Conservation (phyloP, 2,113 vertebrate genomes). For the Bettongia penicillata region DNA sequence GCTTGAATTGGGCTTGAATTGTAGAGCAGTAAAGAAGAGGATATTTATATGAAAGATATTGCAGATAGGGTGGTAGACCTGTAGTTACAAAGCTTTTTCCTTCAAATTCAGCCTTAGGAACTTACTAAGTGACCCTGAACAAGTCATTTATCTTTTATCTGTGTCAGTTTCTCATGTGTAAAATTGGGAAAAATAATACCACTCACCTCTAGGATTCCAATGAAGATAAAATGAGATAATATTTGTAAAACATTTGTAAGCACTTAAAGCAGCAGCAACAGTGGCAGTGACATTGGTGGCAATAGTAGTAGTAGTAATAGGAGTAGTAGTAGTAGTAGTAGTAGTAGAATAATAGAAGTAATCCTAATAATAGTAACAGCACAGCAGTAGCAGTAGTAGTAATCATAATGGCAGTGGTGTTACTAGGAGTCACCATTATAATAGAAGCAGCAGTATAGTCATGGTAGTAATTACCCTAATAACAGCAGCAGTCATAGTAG, state of each 20-base stretch:
- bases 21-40: not conserved
- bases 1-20: not conserved
- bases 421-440: no score
- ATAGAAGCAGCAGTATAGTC: no score
- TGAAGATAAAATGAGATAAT: not conserved
- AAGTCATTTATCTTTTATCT: not conserved
- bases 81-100: not conserved
- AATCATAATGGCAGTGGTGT: no score
- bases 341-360: not conserved
- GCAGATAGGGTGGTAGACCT: not conserved
- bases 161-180: not conserved
- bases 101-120: not conserved
- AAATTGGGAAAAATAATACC: not conserved
- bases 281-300: no score
- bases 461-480: no score
- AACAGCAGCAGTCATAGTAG: no score
- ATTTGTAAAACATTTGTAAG: not conserved
- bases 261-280: no score
- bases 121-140: not conserved
- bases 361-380: no score
- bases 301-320: no score
- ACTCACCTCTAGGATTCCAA: not conserved
- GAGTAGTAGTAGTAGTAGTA: no score
- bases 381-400: no score
- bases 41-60: not conserved